Percentiles rank a stretch among this genome's conserved stretches.
phyloP scores from a whole-genome alignment of 2,888 invertebrate genomes.

The Oxycera nigricornis region DNA sequence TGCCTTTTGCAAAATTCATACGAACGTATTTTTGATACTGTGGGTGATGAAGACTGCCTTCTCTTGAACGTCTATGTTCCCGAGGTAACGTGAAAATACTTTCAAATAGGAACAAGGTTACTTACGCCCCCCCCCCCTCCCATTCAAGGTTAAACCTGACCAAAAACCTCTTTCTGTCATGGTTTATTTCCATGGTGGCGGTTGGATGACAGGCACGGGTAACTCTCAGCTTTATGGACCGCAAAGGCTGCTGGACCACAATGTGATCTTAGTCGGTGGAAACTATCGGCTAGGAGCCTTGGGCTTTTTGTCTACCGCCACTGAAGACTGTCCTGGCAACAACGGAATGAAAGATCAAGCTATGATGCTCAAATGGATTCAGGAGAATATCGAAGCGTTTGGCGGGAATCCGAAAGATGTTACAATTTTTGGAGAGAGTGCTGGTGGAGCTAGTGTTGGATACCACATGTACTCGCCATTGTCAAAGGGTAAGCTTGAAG shows the following conservation, averaged over 20 bases:
- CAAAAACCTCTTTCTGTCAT: not conserved
- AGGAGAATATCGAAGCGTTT: conserved; percentile 41
- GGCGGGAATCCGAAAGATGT: conserved; percentile 40
- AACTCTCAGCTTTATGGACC: conserved; percentile 60
- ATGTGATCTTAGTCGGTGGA: conserved; percentile 56
- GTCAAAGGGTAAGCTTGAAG: not conserved
- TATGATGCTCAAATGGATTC: conserved; percentile 43
- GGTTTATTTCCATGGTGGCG: conserved; percentile 58
- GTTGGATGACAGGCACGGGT: conserved; percentile 65
- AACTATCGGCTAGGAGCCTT: conserved; percentile 56
- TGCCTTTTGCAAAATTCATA: not conserved
- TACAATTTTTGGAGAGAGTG: conserved; percentile 23
- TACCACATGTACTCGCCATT: conserved; percentile 1
- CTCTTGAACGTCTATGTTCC: not conserved
- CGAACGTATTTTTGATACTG: not conserved
- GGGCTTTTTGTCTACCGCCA: conserved; percentile 49
- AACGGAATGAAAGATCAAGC: conserved; percentile 45
- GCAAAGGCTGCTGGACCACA: conserved; percentile 55
- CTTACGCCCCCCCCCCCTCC: not conserved
- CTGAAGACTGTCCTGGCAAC: conserved; percentile 42
- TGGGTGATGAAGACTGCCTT: conserved; percentile 19
- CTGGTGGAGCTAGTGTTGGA: conserved; percentile 19
- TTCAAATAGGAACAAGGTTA: not conserved
- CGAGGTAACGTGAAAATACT: not conserved
- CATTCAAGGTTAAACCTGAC: not conserved